Conservation (phyloP, 2,888 invertebrate genomes). For the Synergus japonicus region DNA sequence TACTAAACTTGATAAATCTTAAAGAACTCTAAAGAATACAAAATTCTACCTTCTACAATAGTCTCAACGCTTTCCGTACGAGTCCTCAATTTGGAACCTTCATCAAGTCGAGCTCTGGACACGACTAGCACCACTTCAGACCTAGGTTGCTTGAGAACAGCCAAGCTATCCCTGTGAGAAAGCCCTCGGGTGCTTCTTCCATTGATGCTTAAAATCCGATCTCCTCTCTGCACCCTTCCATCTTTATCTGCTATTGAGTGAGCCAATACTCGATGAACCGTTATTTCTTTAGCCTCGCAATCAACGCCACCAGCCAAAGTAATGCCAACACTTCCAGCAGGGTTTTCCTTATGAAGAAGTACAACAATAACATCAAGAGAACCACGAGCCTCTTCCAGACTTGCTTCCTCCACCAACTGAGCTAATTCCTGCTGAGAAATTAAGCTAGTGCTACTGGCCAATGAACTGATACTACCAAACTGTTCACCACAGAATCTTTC, state of each 20-base stretch:
- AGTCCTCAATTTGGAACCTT: conserved; percentile 61
- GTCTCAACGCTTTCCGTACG: conserved; percentile 74
- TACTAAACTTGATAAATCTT: not conserved
- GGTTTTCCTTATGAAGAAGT: conserved; percentile 83
- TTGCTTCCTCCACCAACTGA: conserved; percentile 83
- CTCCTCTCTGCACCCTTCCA: conserved; percentile 91
- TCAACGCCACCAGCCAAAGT: conserved; percentile 93
- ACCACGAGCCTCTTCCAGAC: conserved; percentile 80
- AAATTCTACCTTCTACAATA: conserved; percentile 70
- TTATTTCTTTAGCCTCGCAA: conserved; percentile 94
- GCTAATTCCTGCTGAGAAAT: conserved; percentile 82
- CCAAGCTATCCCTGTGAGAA: conserved; percentile 91
- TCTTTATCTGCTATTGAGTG: conserved; percentile 93
- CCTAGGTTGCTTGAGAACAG: conserved; percentile 89
- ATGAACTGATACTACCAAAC: conserved; percentile 80
- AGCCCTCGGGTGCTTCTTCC: conserved; percentile 89
- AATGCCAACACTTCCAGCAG: conserved; percentile 89
- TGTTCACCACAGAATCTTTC: conserved; percentile 73
- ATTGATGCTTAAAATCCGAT: conserved; percentile 93
- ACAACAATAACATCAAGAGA: conserved; percentile 82
- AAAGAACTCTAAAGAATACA: not conserved
- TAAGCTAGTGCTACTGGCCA: conserved; percentile 80
- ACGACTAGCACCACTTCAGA: conserved; percentile 87
- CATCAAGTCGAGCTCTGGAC: conserved; percentile 78
- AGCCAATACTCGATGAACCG: conserved; percentile 91